Conservation (phyloP, 2,797 vertebrate species). For the Sebastes diaconus region DNA sequence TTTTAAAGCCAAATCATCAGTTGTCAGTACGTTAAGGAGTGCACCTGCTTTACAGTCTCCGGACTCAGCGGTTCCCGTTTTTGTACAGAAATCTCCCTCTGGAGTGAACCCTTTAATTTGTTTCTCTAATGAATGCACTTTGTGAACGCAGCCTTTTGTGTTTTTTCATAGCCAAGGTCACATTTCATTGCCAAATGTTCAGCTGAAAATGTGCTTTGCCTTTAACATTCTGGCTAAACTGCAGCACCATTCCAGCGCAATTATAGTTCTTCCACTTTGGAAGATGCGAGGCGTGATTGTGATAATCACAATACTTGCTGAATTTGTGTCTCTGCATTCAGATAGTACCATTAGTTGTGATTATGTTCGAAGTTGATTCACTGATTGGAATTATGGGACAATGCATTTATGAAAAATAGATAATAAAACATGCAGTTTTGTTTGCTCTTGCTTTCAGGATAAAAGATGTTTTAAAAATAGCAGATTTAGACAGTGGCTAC, state of each 20-base stretch:
- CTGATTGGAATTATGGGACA: background rate
- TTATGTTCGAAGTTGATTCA: background rate
- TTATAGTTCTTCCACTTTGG: background rate
- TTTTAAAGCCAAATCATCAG: constrained; percentile 15
- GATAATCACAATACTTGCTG: background rate
- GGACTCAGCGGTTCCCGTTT: background rate
- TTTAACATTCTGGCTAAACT: background rate
- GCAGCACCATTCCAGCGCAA: background rate
- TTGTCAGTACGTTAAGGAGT: constrained; percentile 8
- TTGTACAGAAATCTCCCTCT: constrained; percentile 13
- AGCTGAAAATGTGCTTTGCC: background rate
- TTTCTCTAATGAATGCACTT: constrained; percentile 47
- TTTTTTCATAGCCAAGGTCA: constrained; percentile 28
- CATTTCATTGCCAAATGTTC: constrained; percentile 19
- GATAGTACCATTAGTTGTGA: background rate
- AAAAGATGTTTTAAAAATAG: background rate
- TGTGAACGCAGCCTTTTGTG: constrained; percentile 31
- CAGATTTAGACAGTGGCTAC: background rate
- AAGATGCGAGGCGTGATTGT: background rate
- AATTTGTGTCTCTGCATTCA: background rate
- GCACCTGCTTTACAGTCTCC: constrained; percentile 21
- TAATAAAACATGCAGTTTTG: background rate
- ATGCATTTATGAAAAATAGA: background rate
- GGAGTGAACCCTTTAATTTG: constrained; percentile 48
- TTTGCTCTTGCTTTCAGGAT: background rate